Percentiles rank a stretch among this genome's conserved stretches.
Conservation (phyloP, 2,797 vertebrate species). For the Phoebastria nigripes region DNA sequence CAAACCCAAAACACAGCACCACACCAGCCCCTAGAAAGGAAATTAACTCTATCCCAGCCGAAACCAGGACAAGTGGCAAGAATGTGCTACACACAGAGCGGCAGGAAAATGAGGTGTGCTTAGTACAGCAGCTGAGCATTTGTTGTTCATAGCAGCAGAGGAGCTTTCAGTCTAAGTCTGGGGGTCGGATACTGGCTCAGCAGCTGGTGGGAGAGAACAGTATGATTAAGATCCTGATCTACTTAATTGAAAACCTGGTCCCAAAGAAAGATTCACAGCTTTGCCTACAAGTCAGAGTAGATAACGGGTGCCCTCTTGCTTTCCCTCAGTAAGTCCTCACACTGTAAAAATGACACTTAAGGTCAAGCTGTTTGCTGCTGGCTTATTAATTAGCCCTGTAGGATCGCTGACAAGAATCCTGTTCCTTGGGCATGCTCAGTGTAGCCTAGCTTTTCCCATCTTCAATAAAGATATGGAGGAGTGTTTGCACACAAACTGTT, state of each 20-base stretch:
- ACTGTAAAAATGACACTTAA: neutral
- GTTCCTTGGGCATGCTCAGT: neutral
- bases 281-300: neutral
- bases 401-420: neutral
- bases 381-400: neutral
- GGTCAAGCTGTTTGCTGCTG: neutral
- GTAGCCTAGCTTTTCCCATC: neutral
- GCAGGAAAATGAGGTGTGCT: neutral
- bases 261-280: neutral
- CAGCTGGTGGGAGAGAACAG: neutral
- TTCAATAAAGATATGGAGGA: rapidly evolving
- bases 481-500: neutral
- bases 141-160: neutral
- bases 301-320: neutral
- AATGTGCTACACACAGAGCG: neutral
- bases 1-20: too few relatives aligned
- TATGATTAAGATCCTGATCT: neutral
- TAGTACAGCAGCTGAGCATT: rapidly evolving
- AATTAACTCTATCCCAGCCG: too few relatives aligned
- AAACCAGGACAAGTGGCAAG: neutral
- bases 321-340: neutral
- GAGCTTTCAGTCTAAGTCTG: neutral
- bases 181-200: neutral
- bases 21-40: too few relatives aligned
- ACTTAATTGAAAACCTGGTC: neutral